A percentile compares a stretch with the other conserved stretches of the same genome.
Evolutionary conservation across 2,888 invertebrate genomes (phyloP).

Genomic region (Aporophyla lueneburgensis): DNA sequence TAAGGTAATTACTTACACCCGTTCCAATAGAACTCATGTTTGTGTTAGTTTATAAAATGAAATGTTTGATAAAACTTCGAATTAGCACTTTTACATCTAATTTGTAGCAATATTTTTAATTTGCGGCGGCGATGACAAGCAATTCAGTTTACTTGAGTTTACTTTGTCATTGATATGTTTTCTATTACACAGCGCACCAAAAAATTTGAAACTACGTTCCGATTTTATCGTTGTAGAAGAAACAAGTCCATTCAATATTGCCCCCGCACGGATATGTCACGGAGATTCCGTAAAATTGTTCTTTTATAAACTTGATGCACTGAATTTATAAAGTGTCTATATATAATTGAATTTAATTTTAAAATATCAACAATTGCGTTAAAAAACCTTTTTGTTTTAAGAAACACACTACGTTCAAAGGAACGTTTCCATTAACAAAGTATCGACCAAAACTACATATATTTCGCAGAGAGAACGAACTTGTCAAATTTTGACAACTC

Average conservation of each 20-base stretch:
- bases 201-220: constrained; percentile 1
- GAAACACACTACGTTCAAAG: not conserved
- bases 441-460: not conserved
- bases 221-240: too few species aligned
- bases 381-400: not conserved
- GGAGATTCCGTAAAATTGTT: not conserved
- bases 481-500: constrained; percentile 38
- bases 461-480: constrained; percentile 22
- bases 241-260: not conserved
- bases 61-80: constrained; percentile 42
- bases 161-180: constrained; percentile 67
- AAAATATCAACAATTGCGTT: too few species aligned
- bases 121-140: constrained; percentile 84
- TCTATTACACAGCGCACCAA: constrained; percentile 44
- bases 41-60: constrained; percentile 61
- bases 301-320: too few species aligned
- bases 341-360: rapidly evolving
- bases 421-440: rapidly evolving
- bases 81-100: constrained; percentile 54
- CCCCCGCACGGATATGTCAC: too few species aligned
- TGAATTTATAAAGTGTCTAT: not conserved
- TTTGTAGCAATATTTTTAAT: constrained; percentile 64
- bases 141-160: constrained; percentile 65
- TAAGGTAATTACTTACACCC: constrained; percentile 93
- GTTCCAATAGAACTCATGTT: constrained; percentile 98